Evolutionary conservation across 1,140 invertebrate genomes (phyloP).

Genomic region (Hypsibius dujardini): DNA sequence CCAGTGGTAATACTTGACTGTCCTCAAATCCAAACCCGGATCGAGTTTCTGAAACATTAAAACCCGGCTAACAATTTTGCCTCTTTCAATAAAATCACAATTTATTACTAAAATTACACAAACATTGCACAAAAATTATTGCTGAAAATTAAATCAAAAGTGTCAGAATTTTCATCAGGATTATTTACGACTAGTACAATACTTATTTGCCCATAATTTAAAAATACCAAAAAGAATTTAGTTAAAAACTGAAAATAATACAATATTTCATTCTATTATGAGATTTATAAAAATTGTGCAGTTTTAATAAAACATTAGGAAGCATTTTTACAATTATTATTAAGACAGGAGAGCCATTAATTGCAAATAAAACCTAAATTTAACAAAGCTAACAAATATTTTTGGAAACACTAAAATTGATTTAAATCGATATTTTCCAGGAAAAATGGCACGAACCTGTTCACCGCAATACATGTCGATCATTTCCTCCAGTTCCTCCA

Average conservation of each 20-base stretch:
- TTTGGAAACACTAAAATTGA: conserved; percentile 17
- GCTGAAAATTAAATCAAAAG: no score
- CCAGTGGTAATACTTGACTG: conserved; percentile 95
- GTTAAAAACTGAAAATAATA: no score
- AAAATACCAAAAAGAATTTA: no score
- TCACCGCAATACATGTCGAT: conserved; percentile 20
- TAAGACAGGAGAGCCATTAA: conserved; percentile 7
- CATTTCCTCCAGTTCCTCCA: conserved; percentile 23
- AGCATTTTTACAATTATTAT: conserved; percentile 2
- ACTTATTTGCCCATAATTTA: no score
- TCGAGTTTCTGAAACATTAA: conserved; percentile 57
- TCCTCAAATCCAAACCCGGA: conserved; percentile 90
- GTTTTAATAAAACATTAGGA: no score
- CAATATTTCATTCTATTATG: no score
- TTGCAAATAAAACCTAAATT: background rate
- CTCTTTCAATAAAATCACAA: background rate
- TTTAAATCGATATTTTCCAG: conserved; percentile 7
- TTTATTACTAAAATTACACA: no score
- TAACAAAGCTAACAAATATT: background rate
- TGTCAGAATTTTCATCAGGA: no score
- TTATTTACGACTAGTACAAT: no score
- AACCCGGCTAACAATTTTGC: conserved; percentile 12
- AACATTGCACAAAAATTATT: no score
- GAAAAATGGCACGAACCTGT: conserved; percentile 17
- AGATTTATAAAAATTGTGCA: no score